Base-by-base conservation (phyloP, 2,113 vertebrate species). In the Camelus bactrianus region DNA sequence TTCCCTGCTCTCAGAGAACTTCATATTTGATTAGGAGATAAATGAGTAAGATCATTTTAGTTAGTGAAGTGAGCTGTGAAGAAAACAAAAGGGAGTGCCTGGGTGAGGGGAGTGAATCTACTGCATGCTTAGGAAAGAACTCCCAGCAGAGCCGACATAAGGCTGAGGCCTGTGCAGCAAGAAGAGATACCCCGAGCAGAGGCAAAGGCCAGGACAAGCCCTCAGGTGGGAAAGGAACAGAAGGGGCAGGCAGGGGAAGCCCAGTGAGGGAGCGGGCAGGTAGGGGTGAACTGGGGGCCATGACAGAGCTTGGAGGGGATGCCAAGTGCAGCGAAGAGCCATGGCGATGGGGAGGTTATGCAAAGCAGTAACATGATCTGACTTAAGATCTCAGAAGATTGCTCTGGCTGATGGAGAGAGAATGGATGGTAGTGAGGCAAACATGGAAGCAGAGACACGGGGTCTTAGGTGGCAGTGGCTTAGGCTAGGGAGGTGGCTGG, bases 181-280 rank as follows among this genome's bases (percentile, higher is more conserved):
- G 65, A 16, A 12, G 48, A 62, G 75, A 13, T 13, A 8, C 20
- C 60, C 73, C 46, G 58, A 26, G 30, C 3, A n/a, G 20, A 48
- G 67, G 26, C 35, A 12, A 35, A 48, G 28, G 28, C 56, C 19
- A 15, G 64, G 60, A 65, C 11, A 4, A 26, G 30, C 52, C 76
- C 42, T 28, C 4, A 15, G 86, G 48, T 8, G 48, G 48, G 75
- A n/a, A 30, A 67, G 60, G 38, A 48, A 46, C 26, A 65, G 75
- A 46, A 50, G 16, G 14, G 38, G 15, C 64, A 38, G 3, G 32
- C 0, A 26, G 16, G n/a, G 11, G 0, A 8, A 10, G 35, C 1
- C 1, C 24, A 26, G 38, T 0, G 10, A 42, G 32, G 28, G 28
- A 28, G 46, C 1, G 0, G 32, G 38, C 2, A 54, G 70, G 52